These are phyloP conservation scores for Ylistrum balloti DNA, from an alignment of 1,140 invertebrate genomes.

Conservation along the genomic window DNA sequence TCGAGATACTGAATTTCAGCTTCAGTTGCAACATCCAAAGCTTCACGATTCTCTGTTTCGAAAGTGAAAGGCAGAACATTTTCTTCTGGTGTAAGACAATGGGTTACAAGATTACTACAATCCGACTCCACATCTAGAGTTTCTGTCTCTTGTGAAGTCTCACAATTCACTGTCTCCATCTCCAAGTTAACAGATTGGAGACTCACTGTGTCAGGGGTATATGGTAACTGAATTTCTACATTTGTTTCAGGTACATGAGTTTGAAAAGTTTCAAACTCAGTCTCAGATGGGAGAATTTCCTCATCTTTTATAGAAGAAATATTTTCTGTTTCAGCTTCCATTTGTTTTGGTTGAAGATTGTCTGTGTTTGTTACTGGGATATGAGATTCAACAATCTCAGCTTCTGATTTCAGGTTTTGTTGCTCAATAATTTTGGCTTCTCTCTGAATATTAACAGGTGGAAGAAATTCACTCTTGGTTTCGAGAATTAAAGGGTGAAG, in stretches of 20 bases:
- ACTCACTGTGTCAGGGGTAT: neutral
- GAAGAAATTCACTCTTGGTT: conserved; percentile 33
- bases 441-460: neutral
- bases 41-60: neutral
- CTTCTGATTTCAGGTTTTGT: neutral
- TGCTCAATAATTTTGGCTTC: neutral
- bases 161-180: neutral
- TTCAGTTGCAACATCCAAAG: neutral
- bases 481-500: neutral
- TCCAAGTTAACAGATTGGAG: conserved; percentile 7
- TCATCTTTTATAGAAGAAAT: neutral
- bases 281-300: neutral
- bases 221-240: neutral
- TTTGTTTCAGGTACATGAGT: neutral
- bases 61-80: neutral
- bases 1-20: neutral
- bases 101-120: too few species aligned
- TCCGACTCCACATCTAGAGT: neutral
- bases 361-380: neutral
- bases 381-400: neutral
- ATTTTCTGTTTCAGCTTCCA: neutral
- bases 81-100: neutral
- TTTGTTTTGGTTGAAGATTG: neutral
- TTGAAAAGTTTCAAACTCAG: neutral
- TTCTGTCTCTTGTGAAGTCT: neutral